phyloP scores from a whole-genome alignment of 2,888 invertebrate species.

The Plusia festucae region DNA sequence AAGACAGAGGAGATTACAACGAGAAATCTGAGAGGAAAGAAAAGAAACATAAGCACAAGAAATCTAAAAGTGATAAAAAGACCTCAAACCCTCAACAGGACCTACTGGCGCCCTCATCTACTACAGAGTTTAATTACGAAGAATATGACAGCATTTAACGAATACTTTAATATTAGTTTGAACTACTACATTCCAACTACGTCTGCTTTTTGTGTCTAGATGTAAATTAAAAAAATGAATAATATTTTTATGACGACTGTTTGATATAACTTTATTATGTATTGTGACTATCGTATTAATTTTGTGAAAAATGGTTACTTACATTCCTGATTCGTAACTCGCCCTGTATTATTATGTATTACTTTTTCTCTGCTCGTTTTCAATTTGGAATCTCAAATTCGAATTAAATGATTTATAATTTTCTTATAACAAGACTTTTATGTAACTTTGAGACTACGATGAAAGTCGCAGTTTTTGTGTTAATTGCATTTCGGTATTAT shows the following conservation, averaged over 20 bases:
- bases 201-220: slow-evolving; percentile 21
- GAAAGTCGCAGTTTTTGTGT: neutral
- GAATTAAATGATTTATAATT: neutral
- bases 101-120: slow-evolving; percentile 76
- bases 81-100: slow-evolving; percentile 84
- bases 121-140: slow-evolving; percentile 72
- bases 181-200: slow-evolving; percentile 45
- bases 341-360: neutral
- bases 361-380: neutral
- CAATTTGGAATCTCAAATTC: slow-evolving; percentile 2
- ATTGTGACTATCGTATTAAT: neutral
- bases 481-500: neutral
- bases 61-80: slow-evolving; percentile 80
- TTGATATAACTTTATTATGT: neutral
- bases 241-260: slow-evolving; percentile 18
- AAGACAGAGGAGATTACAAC: slow-evolving; percentile 86
- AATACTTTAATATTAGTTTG: slow-evolving; percentile 6
- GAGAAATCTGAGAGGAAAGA: slow-evolving; percentile 88
- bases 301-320: neutral
- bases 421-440: neutral
- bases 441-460: neutral
- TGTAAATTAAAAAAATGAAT: slow-evolving; percentile 23
- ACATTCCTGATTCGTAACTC: neutral
- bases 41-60: slow-evolving; percentile 89
- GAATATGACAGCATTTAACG: slow-evolving; percentile 84